Evolutionary conservation across 2,113 vertebrate species (phyloP), one percentile per base, ranked within the genome.

Genomic region (Hyperopisus bebe): DNA sequence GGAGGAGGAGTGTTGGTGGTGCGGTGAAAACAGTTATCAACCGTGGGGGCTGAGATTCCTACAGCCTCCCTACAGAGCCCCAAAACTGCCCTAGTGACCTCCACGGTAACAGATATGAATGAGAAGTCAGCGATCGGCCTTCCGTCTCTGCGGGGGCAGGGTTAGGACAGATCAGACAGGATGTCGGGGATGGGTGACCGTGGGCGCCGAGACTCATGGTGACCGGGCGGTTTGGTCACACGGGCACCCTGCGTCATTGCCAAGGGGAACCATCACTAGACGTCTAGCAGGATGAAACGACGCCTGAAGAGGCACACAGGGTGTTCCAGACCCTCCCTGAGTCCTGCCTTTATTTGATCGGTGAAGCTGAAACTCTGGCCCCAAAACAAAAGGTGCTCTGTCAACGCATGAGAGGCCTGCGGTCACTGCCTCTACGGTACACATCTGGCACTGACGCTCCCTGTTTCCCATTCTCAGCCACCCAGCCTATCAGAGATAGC

Each of bases 261-360:
- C 35, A 35, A 50, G 70, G 66, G 53, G 21, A 9, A 48, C 31
- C 66, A 44, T 24, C 17, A 0, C 47, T 19, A 48, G 88, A 44
- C 11, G 50, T n/a, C 8, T 50, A 19, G 9, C 31, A 35, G 15
- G 27, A 44, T 89, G 44, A 80, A 42, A 42, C 27, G 15, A 4
- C 19, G 1, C 70, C 48, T 46, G 77, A 13, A 35, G 3, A 83
- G 8, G 15, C 13, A 27, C n/a, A 8, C 44, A 8, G 48, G 9
- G n/a, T 11, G 27, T 70, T 70, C n/a, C 42, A 47, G 77, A 58
- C 35, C 24, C 11, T 89, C 80, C 42, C 51, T n/a, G 77, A n/a
- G 50, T 21, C 70, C 21, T 27, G 83, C 77, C 77, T 89, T 89
- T 84, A 62, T 89, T 89, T 89, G 50, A 51, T 24, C 17, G 9